Evolutionary conservation across 2,888 invertebrate genomes (phyloP).

Genomic region (Polietes domitor): DNA sequence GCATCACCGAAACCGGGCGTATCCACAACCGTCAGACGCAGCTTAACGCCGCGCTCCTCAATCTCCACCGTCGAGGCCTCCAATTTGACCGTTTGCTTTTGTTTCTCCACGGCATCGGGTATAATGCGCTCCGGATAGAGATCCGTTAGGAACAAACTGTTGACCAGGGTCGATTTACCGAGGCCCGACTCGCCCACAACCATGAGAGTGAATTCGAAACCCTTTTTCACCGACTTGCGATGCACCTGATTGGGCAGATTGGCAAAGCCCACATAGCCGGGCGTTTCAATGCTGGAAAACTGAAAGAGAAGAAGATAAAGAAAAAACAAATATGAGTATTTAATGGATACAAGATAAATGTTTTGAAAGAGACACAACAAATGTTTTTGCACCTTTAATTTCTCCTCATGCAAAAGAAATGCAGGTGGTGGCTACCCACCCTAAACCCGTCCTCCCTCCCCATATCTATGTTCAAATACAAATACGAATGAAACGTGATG

Average conservation of each 20-base stretch:
- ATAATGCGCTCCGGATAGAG: constrained; percentile 95
- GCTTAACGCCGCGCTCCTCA: constrained; percentile 96
- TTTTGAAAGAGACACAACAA: constrained; percentile 20
- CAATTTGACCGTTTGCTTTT: constrained; percentile 94
- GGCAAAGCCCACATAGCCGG: constrained; percentile 89
- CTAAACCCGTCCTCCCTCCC: constrained; percentile 10
- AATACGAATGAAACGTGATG: constrained; percentile 60
- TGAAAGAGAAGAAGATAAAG: constrained; percentile 78
- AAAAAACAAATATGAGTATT: constrained; percentile 26
- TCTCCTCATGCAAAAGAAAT: constrained; percentile 41
- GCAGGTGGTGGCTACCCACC: constrained; percentile 37
- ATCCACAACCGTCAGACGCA: constrained; percentile 95
- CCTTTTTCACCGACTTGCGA: constrained; percentile 97
- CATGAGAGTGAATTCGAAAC: constrained; percentile 98
- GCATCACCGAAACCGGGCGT: constrained; percentile 98
- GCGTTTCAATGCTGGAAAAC: constrained; percentile 92
- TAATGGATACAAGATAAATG: not conserved
- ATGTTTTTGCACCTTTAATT: constrained; percentile 32
- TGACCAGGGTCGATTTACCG: constrained; percentile 97
- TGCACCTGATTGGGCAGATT: constrained; percentile 98
- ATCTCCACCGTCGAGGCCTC: constrained; percentile 99
- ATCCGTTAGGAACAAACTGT: constrained; percentile 96
- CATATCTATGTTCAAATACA: not conserved
- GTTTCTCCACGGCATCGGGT: constrained; percentile 94
- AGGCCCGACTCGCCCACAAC: constrained; percentile 95